A percentile compares a stretch with the other conserved stretches of the same genome.
These are phyloP conservation scores for Coptodon bakossiorum DNA, from an alignment of 2,113 vertebrate genomes.

Conservation along the genomic window DNA sequence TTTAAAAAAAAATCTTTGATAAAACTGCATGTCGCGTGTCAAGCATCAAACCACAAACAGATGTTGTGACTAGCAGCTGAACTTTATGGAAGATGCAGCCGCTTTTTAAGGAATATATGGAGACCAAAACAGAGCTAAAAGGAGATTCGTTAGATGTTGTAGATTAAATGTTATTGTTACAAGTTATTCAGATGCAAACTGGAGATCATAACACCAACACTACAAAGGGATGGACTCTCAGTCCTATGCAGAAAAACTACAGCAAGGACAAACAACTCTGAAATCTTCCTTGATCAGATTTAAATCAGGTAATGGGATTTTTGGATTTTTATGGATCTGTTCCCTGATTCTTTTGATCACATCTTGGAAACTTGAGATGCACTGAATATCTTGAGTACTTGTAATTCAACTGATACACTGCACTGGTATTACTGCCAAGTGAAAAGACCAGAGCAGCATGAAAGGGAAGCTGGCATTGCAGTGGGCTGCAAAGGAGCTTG, in stretches of 20 bases:
- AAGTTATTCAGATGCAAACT: background rate
- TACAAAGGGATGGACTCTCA: background rate
- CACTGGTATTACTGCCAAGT: background rate
- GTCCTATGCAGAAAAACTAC: background rate
- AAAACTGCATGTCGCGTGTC: accelerated
- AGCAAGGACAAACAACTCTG: background rate
- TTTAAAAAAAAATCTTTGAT: background rate
- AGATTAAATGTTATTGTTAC: background rate
- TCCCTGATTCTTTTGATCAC: background rate
- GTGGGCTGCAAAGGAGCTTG: background rate
- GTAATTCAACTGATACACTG: background rate
- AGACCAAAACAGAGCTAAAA: background rate
- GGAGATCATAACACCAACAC: background rate
- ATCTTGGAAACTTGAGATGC: background rate
- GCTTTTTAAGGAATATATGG: background rate
- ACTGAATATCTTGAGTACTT: background rate
- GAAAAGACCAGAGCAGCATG: background rate
- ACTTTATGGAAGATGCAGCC: background rate
- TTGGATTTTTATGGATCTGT: background rate
- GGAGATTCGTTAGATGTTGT: background rate
- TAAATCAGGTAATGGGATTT: background rate
- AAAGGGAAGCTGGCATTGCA: background rate
- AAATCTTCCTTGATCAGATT: background rate
- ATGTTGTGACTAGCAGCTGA: accelerated
- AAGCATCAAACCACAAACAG: background rate